A percentile compares a stretch with the other conserved stretches of the same genome.
Conservation (phyloP, 2,888 invertebrate species). For the Nomada fabriciana region DNA sequence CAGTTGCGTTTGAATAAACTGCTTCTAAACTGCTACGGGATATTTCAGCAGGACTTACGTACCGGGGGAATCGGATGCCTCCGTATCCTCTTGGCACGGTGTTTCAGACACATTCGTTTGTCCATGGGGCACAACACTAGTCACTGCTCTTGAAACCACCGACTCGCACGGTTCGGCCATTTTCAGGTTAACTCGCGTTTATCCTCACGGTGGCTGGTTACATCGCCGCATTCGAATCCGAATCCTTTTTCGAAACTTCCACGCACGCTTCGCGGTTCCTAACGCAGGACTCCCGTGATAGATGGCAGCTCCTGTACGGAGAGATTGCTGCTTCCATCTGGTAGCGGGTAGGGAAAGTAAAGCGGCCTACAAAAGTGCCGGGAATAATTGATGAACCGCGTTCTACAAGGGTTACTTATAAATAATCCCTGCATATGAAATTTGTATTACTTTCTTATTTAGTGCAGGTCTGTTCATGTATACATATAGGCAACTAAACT, state of each 20-base stretch:
- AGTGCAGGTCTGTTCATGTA: too few relatives aligned
- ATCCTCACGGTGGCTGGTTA: conserved; percentile 73
- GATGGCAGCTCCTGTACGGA: conserved; percentile 46
- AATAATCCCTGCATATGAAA: too few relatives aligned
- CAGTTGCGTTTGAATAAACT: conserved; percentile 68
- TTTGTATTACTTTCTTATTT: too few relatives aligned
- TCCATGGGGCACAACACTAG: conserved; percentile 69
- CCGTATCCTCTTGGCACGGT: conserved; percentile 58
- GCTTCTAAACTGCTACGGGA: conserved; percentile 50
- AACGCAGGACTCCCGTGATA: conserved; percentile 47
- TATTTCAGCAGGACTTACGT: conserved; percentile 66
- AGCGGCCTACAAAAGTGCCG: neutral
- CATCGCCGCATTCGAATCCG: conserved; percentile 76
- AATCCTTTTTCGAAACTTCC: conserved; percentile 78
- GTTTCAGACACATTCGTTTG: conserved; percentile 62
- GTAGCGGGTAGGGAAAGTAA: neutral
- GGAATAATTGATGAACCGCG: neutral
- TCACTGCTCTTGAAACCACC: conserved; percentile 75
- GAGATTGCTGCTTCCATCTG: conserved; percentile 60
- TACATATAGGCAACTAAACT: too few relatives aligned
- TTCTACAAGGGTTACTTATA: too few relatives aligned
- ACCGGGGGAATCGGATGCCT: conserved; percentile 71
- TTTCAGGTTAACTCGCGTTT: conserved; percentile 79
- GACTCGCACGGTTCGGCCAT: conserved; percentile 80
- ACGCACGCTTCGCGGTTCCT: conserved; percentile 64